These are phyloP conservation scores for Lordiphosa collinella DNA, from an alignment of 1,140 invertebrate genomes.

Conservation along the genomic window DNA sequence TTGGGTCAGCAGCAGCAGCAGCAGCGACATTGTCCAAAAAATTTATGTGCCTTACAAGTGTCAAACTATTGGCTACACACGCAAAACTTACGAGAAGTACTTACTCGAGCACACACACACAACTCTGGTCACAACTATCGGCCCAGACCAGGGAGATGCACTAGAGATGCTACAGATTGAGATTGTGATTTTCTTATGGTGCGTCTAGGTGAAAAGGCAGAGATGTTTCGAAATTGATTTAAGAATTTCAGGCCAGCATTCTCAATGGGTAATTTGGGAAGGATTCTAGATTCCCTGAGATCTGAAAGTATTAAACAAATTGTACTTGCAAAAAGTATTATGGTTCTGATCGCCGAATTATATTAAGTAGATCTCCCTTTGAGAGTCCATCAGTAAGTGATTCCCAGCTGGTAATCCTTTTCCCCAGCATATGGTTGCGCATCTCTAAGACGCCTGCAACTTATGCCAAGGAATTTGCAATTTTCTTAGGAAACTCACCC, in stretches of 20 bases:
- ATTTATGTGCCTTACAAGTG: slow-evolving; percentile 77
- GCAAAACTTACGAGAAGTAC: background rate
- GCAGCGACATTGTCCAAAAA: slow-evolving; percentile 42
- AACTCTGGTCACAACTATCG: too few species aligned
- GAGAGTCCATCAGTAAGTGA: too few species aligned
- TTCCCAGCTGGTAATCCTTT: background rate
- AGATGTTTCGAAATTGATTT: too few species aligned
- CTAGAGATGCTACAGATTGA: slow-evolving; percentile 13
- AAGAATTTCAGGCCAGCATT: too few species aligned
- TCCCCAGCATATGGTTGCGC: background rate
- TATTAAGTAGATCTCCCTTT: too few species aligned
- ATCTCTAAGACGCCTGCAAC: slow-evolving; percentile 20
- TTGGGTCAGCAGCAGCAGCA: slow-evolving; percentile 51
- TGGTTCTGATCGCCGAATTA: too few species aligned
- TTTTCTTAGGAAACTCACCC: slow-evolving; percentile 55
- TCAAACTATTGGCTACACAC: slow-evolving; percentile 62
- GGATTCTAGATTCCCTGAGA: too few species aligned
- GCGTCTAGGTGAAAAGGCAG: too few species aligned
- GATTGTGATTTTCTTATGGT: too few species aligned
- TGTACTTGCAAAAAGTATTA: too few species aligned
- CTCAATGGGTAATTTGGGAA: too few species aligned
- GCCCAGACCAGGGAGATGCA: slow-evolving; percentile 2
- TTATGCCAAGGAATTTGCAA: slow-evolving; percentile 61
- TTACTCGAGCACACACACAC: background rate
- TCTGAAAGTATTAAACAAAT: too few species aligned